A percentile compares a stretch with the other conserved stretches of the same genome.
Conservation (phyloP, 2,113 vertebrate genomes). For the Cololabis saira region DNA sequence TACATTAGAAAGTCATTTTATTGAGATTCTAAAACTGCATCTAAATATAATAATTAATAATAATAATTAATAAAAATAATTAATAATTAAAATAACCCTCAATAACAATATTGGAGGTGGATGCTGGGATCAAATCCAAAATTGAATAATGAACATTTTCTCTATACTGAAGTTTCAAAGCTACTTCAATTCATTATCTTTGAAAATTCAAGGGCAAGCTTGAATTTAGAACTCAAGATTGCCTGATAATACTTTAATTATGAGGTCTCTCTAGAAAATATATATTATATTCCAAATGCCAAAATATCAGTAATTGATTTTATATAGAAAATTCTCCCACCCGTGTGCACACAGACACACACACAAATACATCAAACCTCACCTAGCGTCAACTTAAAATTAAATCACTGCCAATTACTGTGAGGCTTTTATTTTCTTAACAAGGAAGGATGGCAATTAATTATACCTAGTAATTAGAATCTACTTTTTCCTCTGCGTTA, state of each 20-base stretch:
- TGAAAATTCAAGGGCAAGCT: conserved; percentile 7
- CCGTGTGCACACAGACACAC: not conserved
- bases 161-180: conserved; percentile 22
- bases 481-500: conserved; percentile 55
- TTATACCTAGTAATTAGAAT: conserved; percentile 58
- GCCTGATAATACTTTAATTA: conserved; percentile 4
- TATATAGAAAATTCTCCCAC: not conserved
- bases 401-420: conserved; percentile 51
- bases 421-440: conserved; percentile 65
- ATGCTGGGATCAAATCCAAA: too few relatives aligned
- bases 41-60: too few relatives aligned
- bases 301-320: not conserved
- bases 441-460: conserved; percentile 60
- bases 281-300: too few relatives aligned
- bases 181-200: conserved; percentile 22
- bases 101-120: too few relatives aligned
- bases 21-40: too few relatives aligned
- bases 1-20: too few relatives aligned
- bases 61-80: too few relatives aligned
- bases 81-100: too few relatives aligned
- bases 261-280: not conserved
- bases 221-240: conserved; percentile 21
- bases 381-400: conserved; percentile 25
- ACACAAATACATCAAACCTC: conserved; percentile 11
- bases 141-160: conserved; percentile 8